Evolutionary conservation across 2,888 invertebrate species (phyloP).

Genomic region (Sepiola atlantica): DNA sequence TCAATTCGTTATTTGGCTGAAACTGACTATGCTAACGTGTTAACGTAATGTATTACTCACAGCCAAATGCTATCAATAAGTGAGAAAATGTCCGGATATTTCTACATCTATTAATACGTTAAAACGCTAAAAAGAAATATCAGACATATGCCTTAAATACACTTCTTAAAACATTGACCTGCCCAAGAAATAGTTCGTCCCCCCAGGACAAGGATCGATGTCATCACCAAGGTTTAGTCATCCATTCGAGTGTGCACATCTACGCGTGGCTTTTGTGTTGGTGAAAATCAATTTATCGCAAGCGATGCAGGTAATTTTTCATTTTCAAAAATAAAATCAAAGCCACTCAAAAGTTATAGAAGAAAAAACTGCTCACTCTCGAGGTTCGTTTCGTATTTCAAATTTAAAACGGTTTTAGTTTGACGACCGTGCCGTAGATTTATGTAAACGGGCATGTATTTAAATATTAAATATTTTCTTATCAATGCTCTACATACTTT

Average conservation of each 20-base stretch:
- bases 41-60: too few species aligned
- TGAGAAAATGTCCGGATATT: too few species aligned
- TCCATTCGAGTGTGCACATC: not conserved
- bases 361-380: not conserved
- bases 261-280: not conserved
- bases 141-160: too few species aligned
- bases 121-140: too few species aligned
- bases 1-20: too few species aligned
- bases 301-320: slow-evolving; percentile 32
- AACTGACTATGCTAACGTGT: too few species aligned
- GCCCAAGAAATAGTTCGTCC: not conserved
- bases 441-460: not conserved
- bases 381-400: not conserved
- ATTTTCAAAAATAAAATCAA: slow-evolving; percentile 10
- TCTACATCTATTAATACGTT: too few species aligned
- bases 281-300: slow-evolving; percentile 32
- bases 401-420: not conserved
- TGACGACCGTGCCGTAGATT: not conserved
- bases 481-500: not conserved
- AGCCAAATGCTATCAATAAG: too few species aligned
- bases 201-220: not conserved
- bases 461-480: not conserved
- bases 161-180: not conserved
- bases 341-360: slow-evolving; percentile 1
- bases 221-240: slow-evolving; percentile 7